These are phyloP conservation scores for Cariama cristata DNA, from an alignment of 2,113 vertebrate genomes.

Conservation along the genomic window DNA sequence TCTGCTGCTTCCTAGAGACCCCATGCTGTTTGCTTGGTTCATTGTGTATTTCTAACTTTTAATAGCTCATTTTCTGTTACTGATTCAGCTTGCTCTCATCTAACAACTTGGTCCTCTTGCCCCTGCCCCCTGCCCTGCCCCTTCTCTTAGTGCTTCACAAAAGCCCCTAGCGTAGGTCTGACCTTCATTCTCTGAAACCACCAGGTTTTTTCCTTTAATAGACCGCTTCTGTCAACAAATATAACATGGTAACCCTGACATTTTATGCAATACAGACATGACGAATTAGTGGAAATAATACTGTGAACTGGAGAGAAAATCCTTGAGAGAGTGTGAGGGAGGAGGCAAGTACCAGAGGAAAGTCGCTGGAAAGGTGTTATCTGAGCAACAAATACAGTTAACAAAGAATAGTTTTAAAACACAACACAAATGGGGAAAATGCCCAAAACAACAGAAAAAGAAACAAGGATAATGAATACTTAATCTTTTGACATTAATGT, in stretches of 20 bases:
- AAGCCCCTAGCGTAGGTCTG: background rate
- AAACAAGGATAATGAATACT: background rate
- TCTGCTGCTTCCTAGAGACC: background rate
- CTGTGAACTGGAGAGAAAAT: background rate
- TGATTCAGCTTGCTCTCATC: background rate
- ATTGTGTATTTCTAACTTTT: background rate
- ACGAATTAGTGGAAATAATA: background rate
- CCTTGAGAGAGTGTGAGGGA: background rate
- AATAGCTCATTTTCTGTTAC: background rate
- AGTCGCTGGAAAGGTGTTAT: background rate
- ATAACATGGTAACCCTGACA: background rate
- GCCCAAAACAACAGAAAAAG: background rate
- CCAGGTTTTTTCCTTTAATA: background rate
- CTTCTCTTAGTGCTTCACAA: background rate
- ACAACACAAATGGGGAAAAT: background rate
- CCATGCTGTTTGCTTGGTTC: background rate
- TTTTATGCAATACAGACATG: background rate
- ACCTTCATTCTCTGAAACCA: background rate
- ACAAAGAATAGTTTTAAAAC: background rate
- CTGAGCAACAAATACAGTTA: background rate
- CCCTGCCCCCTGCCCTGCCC: background rate
- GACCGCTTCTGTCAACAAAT: background rate
- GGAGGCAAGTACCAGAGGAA: background rate
- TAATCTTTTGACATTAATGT: background rate
- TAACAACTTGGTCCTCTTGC: background rate